Conservation (phyloP, 2,113 vertebrate species). For the Xenotilapia leptura region DNA sequence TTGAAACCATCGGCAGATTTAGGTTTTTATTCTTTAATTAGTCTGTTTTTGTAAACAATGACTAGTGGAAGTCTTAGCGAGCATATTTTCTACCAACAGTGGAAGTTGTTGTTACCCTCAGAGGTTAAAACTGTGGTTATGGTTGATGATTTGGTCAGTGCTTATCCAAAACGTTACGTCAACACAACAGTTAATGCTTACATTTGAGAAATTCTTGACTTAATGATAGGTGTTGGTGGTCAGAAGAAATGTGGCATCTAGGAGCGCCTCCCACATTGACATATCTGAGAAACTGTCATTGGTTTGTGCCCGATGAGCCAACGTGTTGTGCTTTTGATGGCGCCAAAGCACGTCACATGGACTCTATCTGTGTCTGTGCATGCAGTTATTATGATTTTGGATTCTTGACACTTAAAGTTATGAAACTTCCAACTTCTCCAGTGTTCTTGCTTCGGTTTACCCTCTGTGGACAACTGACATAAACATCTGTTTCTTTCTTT, state of each 20-base stretch:
- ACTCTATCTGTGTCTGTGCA: neutral
- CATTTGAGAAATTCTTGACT: neutral
- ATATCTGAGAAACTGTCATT: neutral
- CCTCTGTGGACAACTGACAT: neutral
- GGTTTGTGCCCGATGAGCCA: neutral
- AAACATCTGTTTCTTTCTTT: neutral
- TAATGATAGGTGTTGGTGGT: neutral
- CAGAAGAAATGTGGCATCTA: neutral
- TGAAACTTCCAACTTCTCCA: neutral
- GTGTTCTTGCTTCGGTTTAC: neutral
- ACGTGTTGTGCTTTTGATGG: neutral
- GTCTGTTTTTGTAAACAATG: neutral
- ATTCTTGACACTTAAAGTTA: neutral
- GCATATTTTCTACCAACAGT: neutral
- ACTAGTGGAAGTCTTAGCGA: neutral
- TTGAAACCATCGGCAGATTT: neutral
- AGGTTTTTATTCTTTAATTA: neutral
- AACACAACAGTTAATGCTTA: neutral
- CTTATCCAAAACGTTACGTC: neutral
- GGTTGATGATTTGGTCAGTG: neutral
- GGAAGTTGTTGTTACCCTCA: neutral
- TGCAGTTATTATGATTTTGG: neutral
- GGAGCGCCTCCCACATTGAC: neutral
- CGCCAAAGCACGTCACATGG: neutral
- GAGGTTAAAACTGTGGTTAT: neutral